phyloP scores from a whole-genome alignment of 2,113 vertebrate genomes.

The Regulus satrapa region DNA sequence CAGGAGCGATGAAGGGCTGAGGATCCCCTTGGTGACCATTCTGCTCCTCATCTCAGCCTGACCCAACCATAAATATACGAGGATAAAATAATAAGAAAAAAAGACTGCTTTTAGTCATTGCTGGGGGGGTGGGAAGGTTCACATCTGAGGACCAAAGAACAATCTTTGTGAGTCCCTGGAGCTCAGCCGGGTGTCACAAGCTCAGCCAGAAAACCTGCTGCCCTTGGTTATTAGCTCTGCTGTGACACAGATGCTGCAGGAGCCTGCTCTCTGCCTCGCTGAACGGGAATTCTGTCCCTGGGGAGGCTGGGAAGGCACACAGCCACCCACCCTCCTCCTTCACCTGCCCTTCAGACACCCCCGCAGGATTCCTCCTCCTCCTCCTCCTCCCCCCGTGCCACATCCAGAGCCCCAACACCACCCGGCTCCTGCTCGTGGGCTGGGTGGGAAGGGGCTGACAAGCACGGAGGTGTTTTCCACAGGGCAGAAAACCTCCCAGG shows the following conservation, averaged over 20 bases:
- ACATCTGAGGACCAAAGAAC: fast-evolving
- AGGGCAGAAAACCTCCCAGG: neutral
- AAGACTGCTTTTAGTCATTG: neutral
- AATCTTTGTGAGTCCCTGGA: neutral
- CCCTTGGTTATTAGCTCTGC: neutral
- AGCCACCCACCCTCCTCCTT: neutral
- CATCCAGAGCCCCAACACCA: fast-evolving
- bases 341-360: neutral
- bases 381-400: neutral
- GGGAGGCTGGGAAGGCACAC: neutral
- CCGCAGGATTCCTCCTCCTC: fast-evolving
- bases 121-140: neutral
- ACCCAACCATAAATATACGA: fast-evolving
- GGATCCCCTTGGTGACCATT: neutral
- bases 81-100: neutral
- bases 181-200: neutral
- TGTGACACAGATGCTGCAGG: neutral
- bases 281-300: neutral
- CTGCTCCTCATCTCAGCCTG: neutral
- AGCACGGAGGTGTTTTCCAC: neutral
- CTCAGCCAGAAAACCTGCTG: neutral
- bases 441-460: neutral
- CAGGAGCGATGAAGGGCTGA: fast-evolving
- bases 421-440: fast-evolving
- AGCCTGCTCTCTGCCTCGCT: neutral